Base-by-base conservation (phyloP, 2,113 vertebrate genomes). In the Catharus minimus region DNA sequence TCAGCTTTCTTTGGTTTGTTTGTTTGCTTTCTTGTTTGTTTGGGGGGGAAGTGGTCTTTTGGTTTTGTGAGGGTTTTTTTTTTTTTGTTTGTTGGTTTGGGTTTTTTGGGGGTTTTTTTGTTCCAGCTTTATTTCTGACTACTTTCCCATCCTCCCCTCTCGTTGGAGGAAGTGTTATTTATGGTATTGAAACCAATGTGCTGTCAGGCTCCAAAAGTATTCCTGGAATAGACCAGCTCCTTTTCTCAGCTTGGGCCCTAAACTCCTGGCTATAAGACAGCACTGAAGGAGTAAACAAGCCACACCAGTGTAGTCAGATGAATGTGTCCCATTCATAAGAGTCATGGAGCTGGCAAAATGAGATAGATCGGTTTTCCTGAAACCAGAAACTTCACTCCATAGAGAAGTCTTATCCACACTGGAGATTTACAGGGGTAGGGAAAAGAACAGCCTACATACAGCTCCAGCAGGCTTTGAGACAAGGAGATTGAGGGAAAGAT, bases 251-350 rank as follows among this genome's bases (percentile, higher is more conserved):
- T 93, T 78, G 62, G n/a, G 68, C 33, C 32, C 88, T 88, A 61
- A 84, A 72, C 12, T 62, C 11, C 57, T 68, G 69, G 73, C 89
- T 85, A 18, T 69, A 74, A 74, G 36, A 56, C 65, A 68, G 49
- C 44, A 49, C 5, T 61, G 57, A 57, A 65, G 74, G 26, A 84
- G 49, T 53, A 89, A 95, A 85, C 58, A 95, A 87, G 38, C 57
- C 62, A 79, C 66, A 65, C 53, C 69, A 72, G 57, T 8, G 21
- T 21, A 75, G 39, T 27, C 74, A 78, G 77, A 92, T 89, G 69
- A 96, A 93, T 50, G 62, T 75, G 41, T 30, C 23, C 78, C 88
- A 88, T 95, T 95, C 64, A 86, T 55, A 82, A 73, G 38, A 36
- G 30, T 52, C 5, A 13, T 19, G 44, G 24, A 81, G 65, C 19